Evolutionary conservation across 1,140 invertebrate species (phyloP), one percentile per base, ranked within the genome.

Genomic region (Wasmannia auropunctata): DNA sequence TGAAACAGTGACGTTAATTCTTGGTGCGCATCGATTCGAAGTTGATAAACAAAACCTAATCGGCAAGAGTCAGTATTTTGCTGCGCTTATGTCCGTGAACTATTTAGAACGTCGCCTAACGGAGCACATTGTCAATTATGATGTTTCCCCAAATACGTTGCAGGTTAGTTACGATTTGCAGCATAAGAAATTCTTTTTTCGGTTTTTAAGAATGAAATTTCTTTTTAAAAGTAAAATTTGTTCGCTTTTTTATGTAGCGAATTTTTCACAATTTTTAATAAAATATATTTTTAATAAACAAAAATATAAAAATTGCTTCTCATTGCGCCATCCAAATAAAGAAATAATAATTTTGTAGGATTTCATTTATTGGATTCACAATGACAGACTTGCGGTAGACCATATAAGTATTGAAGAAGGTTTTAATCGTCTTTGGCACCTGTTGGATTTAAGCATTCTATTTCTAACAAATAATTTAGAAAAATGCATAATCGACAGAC

Each of bases 281-380:
- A n/a, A n/a, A n/a, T n/a, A n/a, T n/a, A n/a, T n/a, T n/a, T n/a
- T n/a, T n/a, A n/a, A n/a, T n/a, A n/a, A n/a, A n/a, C n/a, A n/a
- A n/a, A n/a, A n/a, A n/a, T n/a, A n/a, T n/a, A n/a, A n/a, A 43
- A 43, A 43, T 43, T 43, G 43, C 14, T 43, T 54, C 2, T 54
- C 22, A 22, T 54, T 22, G n/a, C 7, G 19, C 19, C 19, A 51
- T 6, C n/a, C 7, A 54, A 54, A 22, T 54, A 54, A 22, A 22
- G 7, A 54, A 54, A 54, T 51, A 28, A 70, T 65, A 22, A 74
- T 83, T 69, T 87, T 86, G 34, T 67, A 93, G 92, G 63, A 86
- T 88, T 93, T 92, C 51, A 46, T 93, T 8, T 19, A 91, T 10
- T 93, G 92, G 92, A 67, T 91, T 25, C 49, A 87, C 2, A 25